Conservation (phyloP, 2,113 vertebrate species). For the human region GRCh38 chr4:98655501-98656000, state of each 20-base stretch:
- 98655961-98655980: not conserved
- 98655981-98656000: not conserved
- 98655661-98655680: not conserved
- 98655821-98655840: not conserved
- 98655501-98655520: not conserved
- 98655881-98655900: not conserved
- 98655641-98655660: not conserved
- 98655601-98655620: not conserved
- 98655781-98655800: slow-evolving; percentile 10
- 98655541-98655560: not conserved
- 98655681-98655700: not conserved
- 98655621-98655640: not conserved
- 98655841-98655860: not conserved
- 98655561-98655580: not conserved
- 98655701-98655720: not conserved
- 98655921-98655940: not conserved
- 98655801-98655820: not conserved
- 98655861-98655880: not conserved
- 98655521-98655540: slow-evolving; percentile 4
- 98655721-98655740: not conserved
- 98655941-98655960: not conserved
- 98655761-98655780: slow-evolving; percentile 22
- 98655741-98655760: not conserved
- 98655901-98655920: not conserved
- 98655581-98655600: slow-evolving; percentile 26